Base-by-base conservation (phyloP, 92 coral and sea anemone species). In the Chrysogorgia sp. region DNA sequence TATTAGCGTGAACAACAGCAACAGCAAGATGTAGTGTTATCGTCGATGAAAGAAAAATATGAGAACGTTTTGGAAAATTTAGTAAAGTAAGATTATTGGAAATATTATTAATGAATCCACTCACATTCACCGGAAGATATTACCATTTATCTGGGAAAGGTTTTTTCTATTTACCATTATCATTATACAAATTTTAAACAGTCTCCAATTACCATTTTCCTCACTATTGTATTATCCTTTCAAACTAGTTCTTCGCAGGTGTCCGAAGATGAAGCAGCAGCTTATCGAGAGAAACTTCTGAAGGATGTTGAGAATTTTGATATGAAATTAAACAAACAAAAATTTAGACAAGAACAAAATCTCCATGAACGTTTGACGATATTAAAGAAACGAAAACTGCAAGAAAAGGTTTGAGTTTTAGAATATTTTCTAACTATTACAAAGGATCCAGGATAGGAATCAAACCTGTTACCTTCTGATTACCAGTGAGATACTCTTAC, bases 281-380 rank as follows among this genome's bases (percentile, higher is more conserved):
- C 76, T 25, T 92, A 87, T 58, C 80, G 90, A 9, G 89, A 87
- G 65, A 88, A 89, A 25, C 87, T 87, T 86, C 83, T 77, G 24
- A 88, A 87, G 67, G 99, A 96, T 55, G 81, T 89, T 71, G 99
- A 96, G 50, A 82, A 82, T 1, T 70, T 92, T 28, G 79, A 87
- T 40, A 85, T 74, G 40, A 96, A 96, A 74, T 88, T 92, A 7
- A 40, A 76, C 24, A 92, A 89, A 48, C 97, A 92, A 25, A 67
- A 83, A 84, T 83, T 81, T 50, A 87, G 91, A 31, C 97, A 96
- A 81, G 89, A 90, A 48, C 81, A 83, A 74, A 89, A 74, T 62
- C 87, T 96, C 25, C 99, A 96, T 64, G 90, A 90, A 63, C 90
- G 85, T 50, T 86, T 96, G 35, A 96, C 97, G 5, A 90, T 92